These are phyloP conservation scores for Rotaria socialis DNA, from an alignment of 2,888 invertebrate genomes.

Conservation along the genomic window DNA sequence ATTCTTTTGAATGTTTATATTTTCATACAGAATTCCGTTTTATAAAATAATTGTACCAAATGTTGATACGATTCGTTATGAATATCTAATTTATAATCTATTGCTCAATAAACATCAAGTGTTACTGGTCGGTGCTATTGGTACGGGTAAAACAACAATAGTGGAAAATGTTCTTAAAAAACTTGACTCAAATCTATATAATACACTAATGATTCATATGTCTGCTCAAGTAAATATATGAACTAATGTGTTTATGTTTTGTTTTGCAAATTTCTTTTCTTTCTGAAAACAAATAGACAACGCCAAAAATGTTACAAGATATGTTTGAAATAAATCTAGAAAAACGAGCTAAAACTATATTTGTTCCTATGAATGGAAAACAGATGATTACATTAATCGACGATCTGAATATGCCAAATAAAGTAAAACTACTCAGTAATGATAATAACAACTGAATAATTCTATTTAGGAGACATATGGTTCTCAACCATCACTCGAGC, in stretches of 20 bases:
- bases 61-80: conserved; percentile 77
- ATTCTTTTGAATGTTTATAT: too few relatives aligned
- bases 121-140: conserved; percentile 75
- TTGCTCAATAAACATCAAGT: conserved; percentile 69
- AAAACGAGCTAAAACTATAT: conserved; percentile 78
- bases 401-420: conserved; percentile 85
- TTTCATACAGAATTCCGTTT: conserved; percentile 68
- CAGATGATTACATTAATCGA: conserved; percentile 80
- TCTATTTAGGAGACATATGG: conserved; percentile 71
- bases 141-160: conserved; percentile 74
- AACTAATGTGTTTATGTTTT: too few relatives aligned
- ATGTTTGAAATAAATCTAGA: conserved; percentile 77
- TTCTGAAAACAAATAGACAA: conserved; percentile 63
- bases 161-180: conserved; percentile 68
- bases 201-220: conserved; percentile 74
- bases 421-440: conserved; percentile 52
- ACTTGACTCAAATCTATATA: conserved; percentile 65
- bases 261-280: not conserved
- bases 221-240: conserved; percentile 66
- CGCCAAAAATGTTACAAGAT: conserved; percentile 77
- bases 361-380: conserved; percentile 74
- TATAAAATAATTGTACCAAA: conserved; percentile 80
- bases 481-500: conserved; percentile 79
- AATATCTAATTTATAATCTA: conserved; percentile 69
- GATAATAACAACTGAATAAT: not conserved